A percentile compares a stretch with the other conserved stretches of the same genome.
phyloP scores from a whole-genome alignment of 2,888 invertebrate species.

The Drosophila tanythrix region DNA sequence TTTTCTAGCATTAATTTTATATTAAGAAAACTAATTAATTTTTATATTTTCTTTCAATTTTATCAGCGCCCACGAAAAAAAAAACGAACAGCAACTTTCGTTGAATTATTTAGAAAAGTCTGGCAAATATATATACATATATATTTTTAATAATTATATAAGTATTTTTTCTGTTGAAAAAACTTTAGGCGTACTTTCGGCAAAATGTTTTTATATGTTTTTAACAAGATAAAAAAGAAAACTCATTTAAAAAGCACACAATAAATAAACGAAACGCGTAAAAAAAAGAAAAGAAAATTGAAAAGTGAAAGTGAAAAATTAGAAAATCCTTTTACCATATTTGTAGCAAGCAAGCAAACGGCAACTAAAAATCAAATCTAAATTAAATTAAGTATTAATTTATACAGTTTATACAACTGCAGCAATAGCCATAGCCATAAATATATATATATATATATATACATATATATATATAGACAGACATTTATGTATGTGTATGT shows the following conservation, averaged over 20 bases:
- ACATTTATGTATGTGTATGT: conserved; percentile 52
- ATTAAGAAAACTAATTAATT: conserved; percentile 21
- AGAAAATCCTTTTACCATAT: conserved; percentile 47
- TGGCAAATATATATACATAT: conserved; percentile 44
- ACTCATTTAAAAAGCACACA: conserved; percentile 68
- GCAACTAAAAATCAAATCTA: conserved; percentile 52
- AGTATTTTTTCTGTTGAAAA: conserved; percentile 52
- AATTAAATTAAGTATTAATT: conserved; percentile 49
- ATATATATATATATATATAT: background rate
- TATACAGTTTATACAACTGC: conserved; percentile 51
- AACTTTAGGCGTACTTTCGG: conserved; percentile 79
- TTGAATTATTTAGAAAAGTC: conserved; percentile 58
- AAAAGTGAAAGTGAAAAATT: conserved; percentile 35
- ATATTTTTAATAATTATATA: conserved; percentile 57
- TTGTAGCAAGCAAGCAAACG: conserved; percentile 30
- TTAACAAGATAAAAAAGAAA: conserved; percentile 3
- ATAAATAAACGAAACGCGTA: conserved; percentile 46
- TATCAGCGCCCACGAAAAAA: conserved; percentile 5
- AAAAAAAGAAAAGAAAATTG: conserved; percentile 37
- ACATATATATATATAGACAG: conserved; percentile 26
- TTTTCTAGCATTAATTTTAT: conserved; percentile 68
- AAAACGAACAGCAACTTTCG: conserved; percentile 57
- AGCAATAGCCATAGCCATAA: conserved; percentile 60
- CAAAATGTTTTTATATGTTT: conserved; percentile 67
- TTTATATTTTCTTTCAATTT: conserved; percentile 10